phyloP scores from a whole-genome alignment of 2,113 vertebrate genomes.

The Ameiurus melas region DNA sequence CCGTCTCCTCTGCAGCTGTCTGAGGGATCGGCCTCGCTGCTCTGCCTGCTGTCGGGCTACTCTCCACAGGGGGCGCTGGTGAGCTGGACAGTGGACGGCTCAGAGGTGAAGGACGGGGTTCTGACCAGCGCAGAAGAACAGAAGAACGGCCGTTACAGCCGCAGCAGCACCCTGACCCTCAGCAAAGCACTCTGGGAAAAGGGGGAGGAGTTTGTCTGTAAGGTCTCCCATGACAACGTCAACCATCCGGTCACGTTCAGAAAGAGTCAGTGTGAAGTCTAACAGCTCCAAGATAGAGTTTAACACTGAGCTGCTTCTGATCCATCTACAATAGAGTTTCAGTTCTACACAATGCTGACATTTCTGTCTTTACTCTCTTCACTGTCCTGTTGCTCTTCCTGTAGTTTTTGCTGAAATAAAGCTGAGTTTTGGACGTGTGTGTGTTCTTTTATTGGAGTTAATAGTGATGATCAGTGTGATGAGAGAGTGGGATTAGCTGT shows the following conservation, averaged over 20 bases:
- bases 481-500: background rate
- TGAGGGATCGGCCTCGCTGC: too few relatives aligned
- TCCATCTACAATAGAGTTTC: too few relatives aligned
- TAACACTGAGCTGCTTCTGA: too few relatives aligned
- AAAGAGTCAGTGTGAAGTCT: background rate
- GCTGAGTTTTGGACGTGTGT: too few relatives aligned
- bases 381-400: background rate
- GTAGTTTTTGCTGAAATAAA: slow-evolving; percentile 20
- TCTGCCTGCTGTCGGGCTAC: too few relatives aligned
- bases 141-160: too few relatives aligned
- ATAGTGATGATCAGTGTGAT: background rate
- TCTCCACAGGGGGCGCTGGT: too few relatives aligned
- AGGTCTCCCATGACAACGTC: slow-evolving; percentile 49
- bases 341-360: too few relatives aligned
- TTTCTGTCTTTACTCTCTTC: background rate
- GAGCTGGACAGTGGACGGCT: too few relatives aligned
- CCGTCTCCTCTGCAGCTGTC: too few relatives aligned
- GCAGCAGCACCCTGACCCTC: slow-evolving; percentile 53
- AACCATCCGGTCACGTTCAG: slow-evolving; percentile 28
- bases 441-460: background rate
- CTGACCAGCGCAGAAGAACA: too few relatives aligned
- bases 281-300: background rate
- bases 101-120: slow-evolving; percentile 35
- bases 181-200: slow-evolving; percentile 50
- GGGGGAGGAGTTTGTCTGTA: slow-evolving; percentile 44